phyloP scores from a whole-genome alignment of 1,140 invertebrate genomes.

The Penaeus vannamei region DNA sequence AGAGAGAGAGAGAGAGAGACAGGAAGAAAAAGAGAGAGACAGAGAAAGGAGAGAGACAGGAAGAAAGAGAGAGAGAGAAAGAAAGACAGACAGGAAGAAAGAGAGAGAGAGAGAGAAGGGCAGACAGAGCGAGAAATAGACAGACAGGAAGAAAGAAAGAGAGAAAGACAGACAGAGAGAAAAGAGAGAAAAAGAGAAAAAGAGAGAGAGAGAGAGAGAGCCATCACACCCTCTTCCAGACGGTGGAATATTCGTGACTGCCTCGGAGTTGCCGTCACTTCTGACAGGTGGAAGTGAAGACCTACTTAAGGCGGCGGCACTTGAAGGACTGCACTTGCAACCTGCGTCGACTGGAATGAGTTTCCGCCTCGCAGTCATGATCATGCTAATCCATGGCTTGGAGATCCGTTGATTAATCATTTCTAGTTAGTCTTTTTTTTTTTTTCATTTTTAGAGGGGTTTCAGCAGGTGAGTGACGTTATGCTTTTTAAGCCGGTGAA shows the following conservation, averaged over 20 bases:
- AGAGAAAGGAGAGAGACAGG: constrained; percentile 10
- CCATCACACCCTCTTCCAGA: too few relatives aligned
- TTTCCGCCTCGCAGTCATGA: too few relatives aligned
- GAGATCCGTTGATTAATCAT: too few relatives aligned
- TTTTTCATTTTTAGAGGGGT: background rate
- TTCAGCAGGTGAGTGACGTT: background rate
- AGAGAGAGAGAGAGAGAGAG: background rate
- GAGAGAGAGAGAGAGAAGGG: constrained; percentile 17
- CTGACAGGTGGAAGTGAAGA: too few relatives aligned
- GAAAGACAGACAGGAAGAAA: background rate
- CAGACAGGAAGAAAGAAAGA: background rate
- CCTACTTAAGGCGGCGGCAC: too few relatives aligned
- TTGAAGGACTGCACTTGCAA: too few relatives aligned
- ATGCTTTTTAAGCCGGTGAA: background rate
- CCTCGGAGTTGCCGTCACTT: too few relatives aligned
- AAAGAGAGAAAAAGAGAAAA: background rate
- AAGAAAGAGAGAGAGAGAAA: constrained; percentile 4
- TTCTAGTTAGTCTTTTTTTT: too few relatives aligned
- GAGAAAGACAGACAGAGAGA: background rate
- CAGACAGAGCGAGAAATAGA: background rate
- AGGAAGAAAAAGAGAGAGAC: background rate
- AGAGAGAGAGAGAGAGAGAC: background rate
- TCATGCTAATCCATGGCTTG: too few relatives aligned
- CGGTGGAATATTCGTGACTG: too few relatives aligned
- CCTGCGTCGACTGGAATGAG: too few relatives aligned